Evolutionary conservation across 2,113 vertebrate genomes (phyloP).

Genomic region (Anhinga anhinga): DNA sequence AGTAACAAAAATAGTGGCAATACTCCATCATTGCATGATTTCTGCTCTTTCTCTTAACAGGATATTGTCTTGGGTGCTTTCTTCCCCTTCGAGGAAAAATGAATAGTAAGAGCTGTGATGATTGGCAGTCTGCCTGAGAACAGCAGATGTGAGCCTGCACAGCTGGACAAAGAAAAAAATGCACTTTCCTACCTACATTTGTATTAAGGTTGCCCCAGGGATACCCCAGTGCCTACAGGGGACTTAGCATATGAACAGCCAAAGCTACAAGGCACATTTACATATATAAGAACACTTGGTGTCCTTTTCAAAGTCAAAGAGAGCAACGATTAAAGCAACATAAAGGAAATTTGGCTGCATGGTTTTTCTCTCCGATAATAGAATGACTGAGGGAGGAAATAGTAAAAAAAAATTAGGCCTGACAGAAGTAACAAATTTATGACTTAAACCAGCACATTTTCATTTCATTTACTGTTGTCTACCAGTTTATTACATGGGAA

Average conservation of each 20-base stretch:
- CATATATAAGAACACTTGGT: not conserved
- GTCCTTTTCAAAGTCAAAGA: conserved; percentile 31
- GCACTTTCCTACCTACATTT: conserved; percentile 9
- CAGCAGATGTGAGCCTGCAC: conserved; percentile 33
- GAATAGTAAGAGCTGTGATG: not conserved
- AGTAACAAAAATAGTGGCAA: not conserved
- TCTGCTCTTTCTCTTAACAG: not conserved
- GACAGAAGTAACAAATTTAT: not conserved
- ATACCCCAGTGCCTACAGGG: not conserved
- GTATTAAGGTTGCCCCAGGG: conserved; percentile 16
- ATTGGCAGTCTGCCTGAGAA: conserved; percentile 24
- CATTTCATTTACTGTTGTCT: conserved; percentile 13
- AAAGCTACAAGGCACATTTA: not conserved
- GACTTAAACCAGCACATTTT: conserved; percentile 14
- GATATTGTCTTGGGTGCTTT: not conserved
- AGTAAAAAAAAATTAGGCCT: not conserved
- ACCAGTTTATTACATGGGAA: conserved; percentile 1
- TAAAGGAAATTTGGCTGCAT: conserved; percentile 2
- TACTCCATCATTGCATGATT: not conserved
- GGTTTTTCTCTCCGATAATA: not conserved
- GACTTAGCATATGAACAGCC: not conserved
- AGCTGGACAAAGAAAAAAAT: conserved; percentile 36
- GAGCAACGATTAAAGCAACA: not conserved
- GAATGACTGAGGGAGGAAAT: conserved; percentile 20
- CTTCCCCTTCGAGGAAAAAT: not conserved